These are phyloP conservation scores for Diogma glabrata DNA, from an alignment of 2,888 invertebrate species.

Conservation along the genomic window DNA sequence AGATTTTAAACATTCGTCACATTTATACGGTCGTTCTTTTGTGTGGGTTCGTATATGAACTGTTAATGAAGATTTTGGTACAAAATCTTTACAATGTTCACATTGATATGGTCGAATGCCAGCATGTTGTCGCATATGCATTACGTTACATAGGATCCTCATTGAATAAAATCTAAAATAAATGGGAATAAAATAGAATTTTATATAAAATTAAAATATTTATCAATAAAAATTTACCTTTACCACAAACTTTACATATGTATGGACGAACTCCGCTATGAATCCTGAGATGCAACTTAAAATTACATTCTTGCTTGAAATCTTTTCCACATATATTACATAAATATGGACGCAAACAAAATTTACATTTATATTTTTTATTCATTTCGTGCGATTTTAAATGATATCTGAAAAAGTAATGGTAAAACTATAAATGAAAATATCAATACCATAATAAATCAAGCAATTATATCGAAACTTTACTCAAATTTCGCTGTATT, in stretches of 20 bases:
- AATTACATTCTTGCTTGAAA: conserved; percentile 17
- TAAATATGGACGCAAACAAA: conserved; percentile 15
- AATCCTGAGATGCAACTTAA: conserved; percentile 15
- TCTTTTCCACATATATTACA: conserved; percentile 19
- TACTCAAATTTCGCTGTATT: conserved; percentile 15
- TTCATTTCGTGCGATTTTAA: conserved; percentile 17
- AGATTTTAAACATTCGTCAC: conserved; percentile 15
- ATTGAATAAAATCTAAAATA: no score
- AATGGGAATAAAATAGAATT: no score
- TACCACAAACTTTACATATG: conserved; percentile 16
- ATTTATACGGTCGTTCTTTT: conserved; percentile 17
- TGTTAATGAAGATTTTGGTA: conserved; percentile 17
- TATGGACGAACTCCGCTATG: conserved; percentile 17
- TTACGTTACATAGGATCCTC: no score
- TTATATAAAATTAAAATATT: no score
- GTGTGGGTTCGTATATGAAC: conserved; percentile 18
- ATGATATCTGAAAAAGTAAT: no score
- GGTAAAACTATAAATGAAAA: no score
- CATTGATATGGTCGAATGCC: conserved; percentile 18
- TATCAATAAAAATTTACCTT: no score
- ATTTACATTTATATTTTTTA: conserved; percentile 18
- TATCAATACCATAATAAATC: no score
- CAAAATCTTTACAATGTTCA: conserved; percentile 18
- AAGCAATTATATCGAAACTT: no score
- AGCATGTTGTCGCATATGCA: conserved; percentile 18